Conservation (phyloP, 2,113 vertebrate genomes). For the Microtus oregoni region DNA sequence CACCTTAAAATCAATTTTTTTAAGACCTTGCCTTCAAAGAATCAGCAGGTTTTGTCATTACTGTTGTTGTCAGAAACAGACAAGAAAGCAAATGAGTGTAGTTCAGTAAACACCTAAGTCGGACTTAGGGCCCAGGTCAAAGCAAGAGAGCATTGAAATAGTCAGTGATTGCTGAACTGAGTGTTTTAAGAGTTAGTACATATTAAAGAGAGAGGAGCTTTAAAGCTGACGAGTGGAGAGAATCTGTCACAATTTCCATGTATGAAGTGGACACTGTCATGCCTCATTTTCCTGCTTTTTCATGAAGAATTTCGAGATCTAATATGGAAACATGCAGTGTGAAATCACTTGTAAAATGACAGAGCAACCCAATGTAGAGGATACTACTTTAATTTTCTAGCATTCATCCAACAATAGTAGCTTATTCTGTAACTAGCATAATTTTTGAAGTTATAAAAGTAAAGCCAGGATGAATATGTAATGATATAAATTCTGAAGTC, state of each 20-base stretch:
- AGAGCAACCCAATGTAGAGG: background rate
- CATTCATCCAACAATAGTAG: background rate
- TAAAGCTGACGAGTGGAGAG: background rate
- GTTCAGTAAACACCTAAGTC: background rate
- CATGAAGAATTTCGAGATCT: background rate
- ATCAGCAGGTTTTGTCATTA: background rate
- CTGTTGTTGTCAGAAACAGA: background rate
- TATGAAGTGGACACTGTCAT: background rate
- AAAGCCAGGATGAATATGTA: background rate
- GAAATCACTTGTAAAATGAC: background rate
- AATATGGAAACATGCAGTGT: background rate
- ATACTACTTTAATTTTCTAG: background rate
- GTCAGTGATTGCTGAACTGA: slow-evolving; percentile 15
- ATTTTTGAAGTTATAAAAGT: slow-evolving; percentile 9
- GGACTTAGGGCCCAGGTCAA: background rate
- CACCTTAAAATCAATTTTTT: background rate
- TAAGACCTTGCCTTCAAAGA: background rate
- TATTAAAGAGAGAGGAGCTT: background rate
- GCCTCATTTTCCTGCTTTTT: background rate
- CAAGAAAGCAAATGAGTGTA: background rate
- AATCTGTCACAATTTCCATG: background rate
- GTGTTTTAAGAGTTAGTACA: background rate
- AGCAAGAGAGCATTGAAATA: background rate
- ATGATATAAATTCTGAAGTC: background rate
- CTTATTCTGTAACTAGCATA: background rate